Evolutionary conservation across 2,888 invertebrate species (phyloP).

Genomic region (Luperina testacea): DNA sequence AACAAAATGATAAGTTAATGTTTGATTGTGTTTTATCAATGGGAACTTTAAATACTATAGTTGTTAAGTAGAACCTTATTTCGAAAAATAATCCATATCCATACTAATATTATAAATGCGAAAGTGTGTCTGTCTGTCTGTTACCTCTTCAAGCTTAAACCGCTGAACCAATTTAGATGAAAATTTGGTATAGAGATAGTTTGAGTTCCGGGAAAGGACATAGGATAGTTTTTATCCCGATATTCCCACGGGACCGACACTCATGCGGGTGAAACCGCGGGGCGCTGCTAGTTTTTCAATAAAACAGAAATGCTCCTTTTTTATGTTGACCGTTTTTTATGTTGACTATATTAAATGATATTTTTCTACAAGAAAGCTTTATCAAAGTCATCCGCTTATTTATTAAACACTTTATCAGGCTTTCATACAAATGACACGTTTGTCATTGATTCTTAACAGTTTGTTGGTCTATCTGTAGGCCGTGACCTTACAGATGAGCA

Average conservation of each 20-base stretch:
- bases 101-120: too few species aligned
- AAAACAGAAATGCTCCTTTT: neutral
- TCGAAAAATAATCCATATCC: neutral
- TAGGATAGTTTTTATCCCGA: too few species aligned
- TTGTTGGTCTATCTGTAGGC: constrained; percentile 26
- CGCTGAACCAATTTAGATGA: too few species aligned
- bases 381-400: neutral
- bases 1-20: neutral
- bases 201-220: too few species aligned
- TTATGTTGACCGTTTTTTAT: neutral
- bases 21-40: neutral
- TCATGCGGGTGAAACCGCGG: too few species aligned
- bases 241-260: too few species aligned
- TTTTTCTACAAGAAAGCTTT: neutral
- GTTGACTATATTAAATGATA: neutral
- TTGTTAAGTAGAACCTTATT: neutral
- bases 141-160: too few species aligned
- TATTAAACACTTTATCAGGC: neutral
- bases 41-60: neutral
- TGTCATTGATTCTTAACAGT: constrained; percentile 33
- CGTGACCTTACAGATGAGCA: constrained; percentile 34
- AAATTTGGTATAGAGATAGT: too few species aligned
- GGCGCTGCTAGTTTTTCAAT: neutral
- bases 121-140: too few species aligned
- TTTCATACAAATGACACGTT: constrained; percentile 8